Evolutionary conservation across 2,113 vertebrate genomes (phyloP), one percentile per base, ranked within the genome.

Genomic region (Pyrgilauda ruficollis): DNA sequence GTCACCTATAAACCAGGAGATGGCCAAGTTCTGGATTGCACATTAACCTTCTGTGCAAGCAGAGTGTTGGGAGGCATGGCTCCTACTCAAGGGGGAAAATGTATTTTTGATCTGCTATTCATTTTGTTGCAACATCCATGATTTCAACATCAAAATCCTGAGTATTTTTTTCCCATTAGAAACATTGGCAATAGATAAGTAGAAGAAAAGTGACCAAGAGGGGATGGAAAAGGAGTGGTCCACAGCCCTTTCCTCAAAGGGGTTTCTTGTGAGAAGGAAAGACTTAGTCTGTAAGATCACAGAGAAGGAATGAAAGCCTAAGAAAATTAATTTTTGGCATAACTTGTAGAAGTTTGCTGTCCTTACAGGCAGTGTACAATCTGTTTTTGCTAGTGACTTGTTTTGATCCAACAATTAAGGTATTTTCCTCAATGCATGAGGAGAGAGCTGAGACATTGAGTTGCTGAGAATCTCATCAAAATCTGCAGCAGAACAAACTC

Each of bases 111-210:
- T 83, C 46, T 87, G 33, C 64, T 81, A 0, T 75, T 94, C 19
- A 47, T 93, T 91, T 76, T 86, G 26, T 95, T 95, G 86, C 91
- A 94, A 90, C 76, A 92, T 89, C 43, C 6, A 0, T 47, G 52
- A 77, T 94, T 94, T 94, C 95, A 84, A 89, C 86, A 90, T 92
- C 64, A 86, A 89, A 94, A 93, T 92, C 52, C 39, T 13, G 27
- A 89, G 63, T 77, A 39, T 92, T 44, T 89, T 89, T 96, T 89
- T 81, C 39, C 12, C 10, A 3, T 86, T 94, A 55, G 58, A 75
- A 92, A 84, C 27, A 11, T 9, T 96, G 91, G 95, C 86, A 93
- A 16, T 84, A 59, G 59, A 90, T 63, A 55, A 95, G 33, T 83
- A 39, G 70, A 72, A 78, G 55, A 55, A 53, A 77, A 94, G 41